These are phyloP conservation scores for Camponotus pennsylvanicus DNA, from an alignment of 1,140 invertebrate genomes.

Conservation along the genomic window DNA sequence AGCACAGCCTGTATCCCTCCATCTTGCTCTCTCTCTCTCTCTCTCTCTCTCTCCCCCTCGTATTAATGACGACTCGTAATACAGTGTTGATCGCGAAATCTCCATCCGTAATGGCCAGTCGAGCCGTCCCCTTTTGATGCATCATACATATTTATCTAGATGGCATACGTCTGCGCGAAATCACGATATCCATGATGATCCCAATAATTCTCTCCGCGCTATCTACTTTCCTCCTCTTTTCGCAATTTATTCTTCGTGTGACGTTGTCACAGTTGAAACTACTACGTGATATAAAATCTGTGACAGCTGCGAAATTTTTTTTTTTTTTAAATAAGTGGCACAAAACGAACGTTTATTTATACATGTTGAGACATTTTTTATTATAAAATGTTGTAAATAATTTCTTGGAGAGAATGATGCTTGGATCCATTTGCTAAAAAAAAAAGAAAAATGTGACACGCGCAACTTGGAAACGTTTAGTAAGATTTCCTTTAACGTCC, in stretches of 20 bases:
- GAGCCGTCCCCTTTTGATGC: background rate
- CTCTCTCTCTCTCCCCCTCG: background rate
- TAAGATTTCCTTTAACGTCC: constrained; percentile 4
- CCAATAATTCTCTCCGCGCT: background rate
- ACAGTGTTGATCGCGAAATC: constrained; percentile 65
- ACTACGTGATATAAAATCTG: background rate
- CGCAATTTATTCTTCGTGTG: background rate
- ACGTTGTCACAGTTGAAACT: background rate
- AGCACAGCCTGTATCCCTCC: constrained; percentile 31
- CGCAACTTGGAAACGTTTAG: constrained; percentile 27
- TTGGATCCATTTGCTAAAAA: no score
- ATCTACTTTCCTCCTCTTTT: background rate
- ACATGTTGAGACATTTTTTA: background rate
- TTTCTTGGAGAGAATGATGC: background rate
- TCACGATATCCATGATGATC: background rate
- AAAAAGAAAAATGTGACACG: background rate
- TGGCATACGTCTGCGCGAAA: constrained; percentile 30
- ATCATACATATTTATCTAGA: constrained; percentile 58
- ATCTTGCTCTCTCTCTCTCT: background rate
- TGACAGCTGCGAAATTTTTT: background rate
- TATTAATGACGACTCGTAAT: constrained; percentile 65
- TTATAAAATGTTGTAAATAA: background rate
- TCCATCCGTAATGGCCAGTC: constrained; percentile 53
- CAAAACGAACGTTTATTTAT: background rate
- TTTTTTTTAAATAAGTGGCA: no score